phyloP scores from a whole-genome alignment of 1,140 invertebrate genomes.

The Cheumatopsyche charites region DNA sequence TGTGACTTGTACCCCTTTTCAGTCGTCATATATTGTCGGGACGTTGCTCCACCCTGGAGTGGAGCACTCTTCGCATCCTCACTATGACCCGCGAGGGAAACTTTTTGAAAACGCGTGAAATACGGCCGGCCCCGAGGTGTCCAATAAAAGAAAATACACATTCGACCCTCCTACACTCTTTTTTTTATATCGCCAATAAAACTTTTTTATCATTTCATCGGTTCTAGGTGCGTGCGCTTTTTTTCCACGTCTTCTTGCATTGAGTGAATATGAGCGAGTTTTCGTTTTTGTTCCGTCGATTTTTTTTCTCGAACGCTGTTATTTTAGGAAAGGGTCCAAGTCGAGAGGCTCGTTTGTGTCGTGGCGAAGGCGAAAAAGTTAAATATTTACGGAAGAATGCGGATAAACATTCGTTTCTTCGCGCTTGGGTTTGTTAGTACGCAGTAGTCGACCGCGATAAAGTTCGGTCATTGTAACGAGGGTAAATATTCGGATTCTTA shows the following conservation, averaged over 20 bases:
- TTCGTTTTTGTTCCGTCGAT: neutral
- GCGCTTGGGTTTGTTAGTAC: too few relatives aligned
- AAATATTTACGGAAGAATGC: constrained; percentile 11
- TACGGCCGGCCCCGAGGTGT: constrained; percentile 26
- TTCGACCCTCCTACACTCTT: constrained; percentile 11
- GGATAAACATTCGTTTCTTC: constrained; percentile 7
- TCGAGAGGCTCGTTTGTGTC: neutral
- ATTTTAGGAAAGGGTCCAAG: neutral
- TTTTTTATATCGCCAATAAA: constrained; percentile 38
- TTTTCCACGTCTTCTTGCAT: constrained; percentile 5
- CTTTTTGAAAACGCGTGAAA: constrained; percentile 36
- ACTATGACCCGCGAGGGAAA: constrained; percentile 13
- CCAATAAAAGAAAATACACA: constrained; percentile 28
- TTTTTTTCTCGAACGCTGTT: neutral
- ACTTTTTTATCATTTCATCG: constrained; percentile 40
- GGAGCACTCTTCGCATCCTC: constrained; percentile 2
- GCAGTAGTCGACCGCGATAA: too few relatives aligned
- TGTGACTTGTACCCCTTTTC: too few relatives aligned
- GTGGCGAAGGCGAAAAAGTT: constrained; percentile 4
- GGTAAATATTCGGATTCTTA: too few relatives aligned
- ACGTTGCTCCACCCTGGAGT: too few relatives aligned
- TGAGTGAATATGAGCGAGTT: constrained; percentile 20
- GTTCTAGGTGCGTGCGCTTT: constrained; percentile 17
- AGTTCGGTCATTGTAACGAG: too few relatives aligned
- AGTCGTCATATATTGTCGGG: too few relatives aligned